Conservation (phyloP, 1,140 invertebrate genomes). For the Xylocopa sonorina region DNA sequence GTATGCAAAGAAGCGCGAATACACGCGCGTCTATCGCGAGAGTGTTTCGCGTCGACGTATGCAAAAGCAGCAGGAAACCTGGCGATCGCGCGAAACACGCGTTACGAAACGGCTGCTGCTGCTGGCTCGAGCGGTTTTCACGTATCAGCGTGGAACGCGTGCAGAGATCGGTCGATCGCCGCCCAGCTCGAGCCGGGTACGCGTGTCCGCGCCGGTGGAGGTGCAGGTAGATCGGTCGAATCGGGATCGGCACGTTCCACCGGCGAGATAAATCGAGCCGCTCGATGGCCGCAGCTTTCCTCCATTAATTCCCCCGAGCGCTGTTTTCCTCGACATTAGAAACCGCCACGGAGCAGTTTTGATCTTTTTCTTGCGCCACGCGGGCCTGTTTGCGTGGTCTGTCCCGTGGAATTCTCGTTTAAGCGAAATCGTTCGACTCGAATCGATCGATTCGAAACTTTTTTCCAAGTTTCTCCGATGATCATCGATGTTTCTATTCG, state of each 20-base stretch:
- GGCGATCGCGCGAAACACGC: not conserved
- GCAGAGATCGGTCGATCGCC: constrained; percentile 22
- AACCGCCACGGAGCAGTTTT: not conserved
- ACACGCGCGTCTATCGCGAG: too few relatives aligned
- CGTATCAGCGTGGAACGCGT: constrained; percentile 21
- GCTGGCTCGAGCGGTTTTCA: constrained; percentile 9
- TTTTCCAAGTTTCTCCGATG: not conserved
- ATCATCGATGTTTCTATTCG: not conserved
- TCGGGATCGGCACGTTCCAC: constrained; percentile 8
- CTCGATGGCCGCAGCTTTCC: constrained; percentile 12
- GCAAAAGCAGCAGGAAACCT: not conserved
- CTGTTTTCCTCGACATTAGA: not conserved
- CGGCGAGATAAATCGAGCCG: constrained; percentile 7
- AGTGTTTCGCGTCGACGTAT: not conserved
- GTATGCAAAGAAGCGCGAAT: too few relatives aligned
- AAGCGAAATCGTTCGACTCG: not conserved
- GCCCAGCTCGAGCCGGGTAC: not conserved
- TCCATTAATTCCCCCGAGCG: not conserved
- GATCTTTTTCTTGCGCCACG: not conserved
- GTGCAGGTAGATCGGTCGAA: constrained; percentile 19
- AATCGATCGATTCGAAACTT: not conserved
- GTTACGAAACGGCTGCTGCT: constrained; percentile 27
- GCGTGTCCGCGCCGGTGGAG: not conserved
- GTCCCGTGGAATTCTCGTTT: not conserved
- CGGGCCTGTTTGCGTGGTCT: too few relatives aligned